Conservation (phyloP, 2,888 invertebrate species). For the Clitarchus hookeri region DNA sequence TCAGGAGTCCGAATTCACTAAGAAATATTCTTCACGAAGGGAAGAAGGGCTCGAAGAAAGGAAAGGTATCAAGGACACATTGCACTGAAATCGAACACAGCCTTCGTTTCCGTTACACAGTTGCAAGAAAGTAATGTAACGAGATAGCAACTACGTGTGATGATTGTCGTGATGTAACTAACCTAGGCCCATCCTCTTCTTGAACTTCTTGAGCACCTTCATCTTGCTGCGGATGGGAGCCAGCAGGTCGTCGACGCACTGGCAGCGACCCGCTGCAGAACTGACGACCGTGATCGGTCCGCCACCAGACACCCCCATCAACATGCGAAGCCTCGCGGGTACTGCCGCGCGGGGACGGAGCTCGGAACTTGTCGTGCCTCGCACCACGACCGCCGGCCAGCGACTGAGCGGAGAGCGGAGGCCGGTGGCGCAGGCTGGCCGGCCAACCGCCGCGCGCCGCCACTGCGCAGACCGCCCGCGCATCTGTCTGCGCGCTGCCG, state of each 20-base stretch:
- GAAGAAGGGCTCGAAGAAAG: too few relatives aligned
- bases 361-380: slow-evolving; percentile 47
- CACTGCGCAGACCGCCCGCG: background rate
- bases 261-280: slow-evolving; percentile 46
- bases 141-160: too few relatives aligned
- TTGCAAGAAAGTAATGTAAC: too few relatives aligned
- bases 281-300: slow-evolving; percentile 33
- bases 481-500: background rate
- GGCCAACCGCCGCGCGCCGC: background rate
- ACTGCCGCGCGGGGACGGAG: slow-evolving; percentile 47
- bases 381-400: slow-evolving; percentile 47
- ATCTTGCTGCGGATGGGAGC: slow-evolving; percentile 70
- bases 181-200: slow-evolving; percentile 87
- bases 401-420: slow-evolving; percentile 46
- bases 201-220: slow-evolving; percentile 89
- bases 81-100: too few relatives aligned
- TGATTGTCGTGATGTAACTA: slow-evolving; percentile 59
- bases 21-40: too few relatives aligned
- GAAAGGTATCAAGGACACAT: too few relatives aligned
- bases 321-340: slow-evolving; percentile 47
- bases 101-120: too few relatives aligned
- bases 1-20: too few relatives aligned
- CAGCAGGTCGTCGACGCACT: slow-evolving; percentile 53
- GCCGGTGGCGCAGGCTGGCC: background rate
- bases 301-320: slow-evolving; percentile 54